Conservation (phyloP, 2,888 invertebrate genomes). For the Pyrocoelia pectoralis region DNA sequence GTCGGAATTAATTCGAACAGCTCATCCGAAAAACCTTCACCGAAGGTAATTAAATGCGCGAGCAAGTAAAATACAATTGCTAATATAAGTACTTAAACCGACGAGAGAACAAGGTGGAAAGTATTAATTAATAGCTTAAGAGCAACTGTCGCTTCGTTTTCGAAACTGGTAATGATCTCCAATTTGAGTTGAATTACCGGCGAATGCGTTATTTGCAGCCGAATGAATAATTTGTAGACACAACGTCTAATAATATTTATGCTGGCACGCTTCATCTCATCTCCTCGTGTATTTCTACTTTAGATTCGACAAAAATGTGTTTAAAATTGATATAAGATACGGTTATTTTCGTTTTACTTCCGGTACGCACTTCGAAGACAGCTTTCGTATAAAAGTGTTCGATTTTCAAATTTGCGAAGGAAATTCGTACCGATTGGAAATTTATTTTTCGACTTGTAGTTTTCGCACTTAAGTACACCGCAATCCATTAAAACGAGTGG, state of each 20-base stretch:
- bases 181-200: background rate
- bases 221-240: background rate
- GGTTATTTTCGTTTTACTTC: background rate
- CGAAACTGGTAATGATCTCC: slow-evolving; percentile 2
- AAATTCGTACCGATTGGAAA: no score
- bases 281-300: background rate
- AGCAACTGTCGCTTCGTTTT: slow-evolving; percentile 3
- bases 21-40: background rate
- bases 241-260: background rate
- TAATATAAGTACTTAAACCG: slow-evolving; percentile 3
- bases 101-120: background rate
- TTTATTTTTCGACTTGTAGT: no score
- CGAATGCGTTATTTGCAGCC: background rate
- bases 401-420: no score
- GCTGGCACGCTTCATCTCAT: background rate
- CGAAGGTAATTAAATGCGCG: background rate
- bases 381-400: no score
- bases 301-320: background rate
- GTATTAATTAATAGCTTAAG: slow-evolving; percentile 1
- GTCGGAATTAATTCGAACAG: slow-evolving; percentile 21
- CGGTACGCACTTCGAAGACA: no score
- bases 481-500: no score
- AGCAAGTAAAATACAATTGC: slow-evolving; percentile 5
- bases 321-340: background rate
- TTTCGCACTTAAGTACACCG: background rate